Evolutionary conservation across 2,113 vertebrate species (phyloP).

Genomic region (Synodontis membranacea): DNA sequence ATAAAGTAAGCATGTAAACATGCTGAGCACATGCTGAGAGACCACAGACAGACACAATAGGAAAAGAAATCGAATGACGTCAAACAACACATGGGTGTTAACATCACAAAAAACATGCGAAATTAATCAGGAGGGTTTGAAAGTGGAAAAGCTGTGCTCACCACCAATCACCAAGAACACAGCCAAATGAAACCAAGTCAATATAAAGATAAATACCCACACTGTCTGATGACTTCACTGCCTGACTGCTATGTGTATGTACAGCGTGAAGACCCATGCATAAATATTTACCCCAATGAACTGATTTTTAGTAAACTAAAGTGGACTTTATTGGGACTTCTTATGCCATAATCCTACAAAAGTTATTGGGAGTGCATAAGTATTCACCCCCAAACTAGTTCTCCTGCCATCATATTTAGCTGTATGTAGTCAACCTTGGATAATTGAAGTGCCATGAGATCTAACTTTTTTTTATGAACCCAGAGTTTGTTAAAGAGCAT

Average conservation of each 20-base stretch:
- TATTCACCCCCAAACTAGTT: not conserved
- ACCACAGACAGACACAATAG: not conserved
- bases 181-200: not conserved
- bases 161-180: not conserved
- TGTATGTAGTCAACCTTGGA: not conserved
- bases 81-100: slow-evolving; percentile 6
- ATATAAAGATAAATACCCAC: not conserved
- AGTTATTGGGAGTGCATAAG: not conserved
- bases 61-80: not conserved
- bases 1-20: slow-evolving; percentile 8
- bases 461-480: not conserved
- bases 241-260: not conserved
- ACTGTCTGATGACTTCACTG: not conserved
- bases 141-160: not conserved
- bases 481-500: not conserved
- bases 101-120: not conserved
- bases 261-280: not conserved
- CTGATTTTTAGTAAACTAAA: not conserved
- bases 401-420: not conserved
- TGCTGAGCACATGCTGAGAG: not conserved
- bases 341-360: not conserved
- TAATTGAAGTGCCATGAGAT: not conserved
- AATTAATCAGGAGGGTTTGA: slow-evolving; percentile 4
- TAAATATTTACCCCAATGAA: not conserved
- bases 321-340: not conserved